Percentiles rank a stretch among this genome's conserved stretches.
Evolutionary conservation across 1,140 invertebrate genomes (phyloP).

Genomic region (Papilio polyxenes): DNA sequence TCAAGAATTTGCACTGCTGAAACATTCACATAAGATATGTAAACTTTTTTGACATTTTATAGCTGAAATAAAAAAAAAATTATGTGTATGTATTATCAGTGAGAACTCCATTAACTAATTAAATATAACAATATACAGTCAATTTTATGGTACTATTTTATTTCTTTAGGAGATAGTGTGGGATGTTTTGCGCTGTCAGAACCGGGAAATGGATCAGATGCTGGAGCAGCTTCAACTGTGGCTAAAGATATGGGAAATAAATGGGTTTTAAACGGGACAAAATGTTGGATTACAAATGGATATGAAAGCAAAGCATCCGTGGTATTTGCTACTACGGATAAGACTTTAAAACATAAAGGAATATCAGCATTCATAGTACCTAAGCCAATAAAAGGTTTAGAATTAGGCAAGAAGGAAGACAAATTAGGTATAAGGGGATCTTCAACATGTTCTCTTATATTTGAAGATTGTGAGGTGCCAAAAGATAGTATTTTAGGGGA

Average conservation of each 20-base stretch:
- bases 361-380: conserved; percentile 94
- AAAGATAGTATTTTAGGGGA: conserved; percentile 91
- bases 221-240: conserved; percentile 94
- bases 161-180: conserved; percentile 78
- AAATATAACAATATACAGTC: neutral
- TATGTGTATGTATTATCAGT: neutral
- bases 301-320: conserved; percentile 92
- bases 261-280: conserved; percentile 94
- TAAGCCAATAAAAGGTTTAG: conserved; percentile 88
- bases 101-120: too few species aligned
- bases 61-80: too few species aligned
- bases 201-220: conserved; percentile 93
- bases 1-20: neutral
- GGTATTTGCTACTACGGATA: conserved; percentile 96
- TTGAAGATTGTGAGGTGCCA: conserved; percentile 94
- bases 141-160: conserved; percentile 29
- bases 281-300: conserved; percentile 97
- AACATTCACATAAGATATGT: neutral
- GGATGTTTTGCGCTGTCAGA: conserved; percentile 91
- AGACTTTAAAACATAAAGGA: conserved; percentile 93
- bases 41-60: conserved; percentile 19
- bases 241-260: conserved; percentile 86
- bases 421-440: conserved; percentile 96
- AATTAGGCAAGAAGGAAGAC: conserved; percentile 96
- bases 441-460: conserved; percentile 95